Percentiles rank a stretch among this genome's conserved stretches.
These are phyloP conservation scores for Misgurnus anguillicaudatus DNA, from an alignment of 2,113 vertebrate genomes.

Conservation along the genomic window DNA sequence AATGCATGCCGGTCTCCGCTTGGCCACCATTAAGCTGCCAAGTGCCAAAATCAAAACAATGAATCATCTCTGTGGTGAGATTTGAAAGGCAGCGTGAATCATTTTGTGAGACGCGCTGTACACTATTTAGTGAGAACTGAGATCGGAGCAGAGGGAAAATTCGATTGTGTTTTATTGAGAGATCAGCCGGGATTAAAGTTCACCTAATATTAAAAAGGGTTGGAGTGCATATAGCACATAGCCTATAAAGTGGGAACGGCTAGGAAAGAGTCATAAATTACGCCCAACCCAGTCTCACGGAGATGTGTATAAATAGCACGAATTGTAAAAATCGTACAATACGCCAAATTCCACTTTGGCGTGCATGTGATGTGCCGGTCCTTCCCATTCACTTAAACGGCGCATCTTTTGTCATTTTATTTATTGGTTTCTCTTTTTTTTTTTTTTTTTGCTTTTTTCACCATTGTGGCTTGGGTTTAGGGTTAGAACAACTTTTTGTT, in stretches of 20 bases:
- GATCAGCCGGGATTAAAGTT: conserved; percentile 28
- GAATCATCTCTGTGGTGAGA: conserved; percentile 34
- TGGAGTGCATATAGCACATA: conserved; percentile 1
- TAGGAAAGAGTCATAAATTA: neutral
- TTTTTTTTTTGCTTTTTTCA: no score
- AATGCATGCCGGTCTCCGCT: conserved; percentile 23
- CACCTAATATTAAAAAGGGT: neutral
- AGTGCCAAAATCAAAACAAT: conserved; percentile 46
- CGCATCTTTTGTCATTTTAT: no score
- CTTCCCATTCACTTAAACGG: no score
- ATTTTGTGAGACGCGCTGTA: neutral
- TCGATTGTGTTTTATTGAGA: conserved; percentile 26
- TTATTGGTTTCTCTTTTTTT: no score
- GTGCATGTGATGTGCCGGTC: no score
- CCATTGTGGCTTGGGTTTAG: no score
- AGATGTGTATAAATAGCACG: no score
- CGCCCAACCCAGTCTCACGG: no score
- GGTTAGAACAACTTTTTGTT: no score
- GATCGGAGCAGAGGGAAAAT: neutral
- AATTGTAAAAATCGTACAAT: no score
- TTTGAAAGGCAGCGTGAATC: conserved; percentile 32
- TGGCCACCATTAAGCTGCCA: conserved; percentile 19
- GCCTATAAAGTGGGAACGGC: conserved; percentile 7
- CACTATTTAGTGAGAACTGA: neutral
- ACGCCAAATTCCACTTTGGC: no score